Percentiles rank a stretch among this genome's conserved stretches.
Evolutionary conservation across 2,113 vertebrate species (phyloP).

Genomic region (Cephalophus harveyi): DNA sequence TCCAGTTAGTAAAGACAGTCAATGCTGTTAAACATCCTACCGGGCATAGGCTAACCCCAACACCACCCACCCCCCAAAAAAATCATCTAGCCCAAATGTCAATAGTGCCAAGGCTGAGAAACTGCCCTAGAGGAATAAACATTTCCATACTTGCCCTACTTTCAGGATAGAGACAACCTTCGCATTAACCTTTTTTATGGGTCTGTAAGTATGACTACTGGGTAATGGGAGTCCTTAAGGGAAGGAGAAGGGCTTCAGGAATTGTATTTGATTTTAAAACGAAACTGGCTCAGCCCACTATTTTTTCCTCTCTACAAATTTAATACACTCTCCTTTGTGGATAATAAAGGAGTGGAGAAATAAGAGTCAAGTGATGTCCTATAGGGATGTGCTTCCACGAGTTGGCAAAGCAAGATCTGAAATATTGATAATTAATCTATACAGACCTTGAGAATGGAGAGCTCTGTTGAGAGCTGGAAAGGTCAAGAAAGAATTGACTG

Average conservation of each 20-base stretch:
- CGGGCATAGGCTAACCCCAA: not conserved
- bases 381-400: not conserved
- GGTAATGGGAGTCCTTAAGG: not conserved
- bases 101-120: not conserved
- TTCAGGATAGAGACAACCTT: not conserved
- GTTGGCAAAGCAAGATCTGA: not conserved
- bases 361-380: not conserved
- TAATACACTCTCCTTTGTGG: not conserved
- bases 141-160: not conserved
- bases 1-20: not conserved
- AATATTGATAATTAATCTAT: not conserved
- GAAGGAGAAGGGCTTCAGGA: not conserved
- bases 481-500: not conserved
- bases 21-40: not conserved
- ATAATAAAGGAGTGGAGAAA: not conserved
- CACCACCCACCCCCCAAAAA: not conserved
- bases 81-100: not conserved
- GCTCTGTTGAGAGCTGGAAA: not conserved
- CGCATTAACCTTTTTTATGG: not conserved
- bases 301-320: not conserved
- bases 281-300: not conserved
- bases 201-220: not conserved
- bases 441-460: not conserved
- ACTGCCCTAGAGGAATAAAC: not conserved
- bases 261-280: conserved; percentile 10